Conservation (phyloP, 2,888 invertebrate species). For the Meiosimyza platycephala region DNA sequence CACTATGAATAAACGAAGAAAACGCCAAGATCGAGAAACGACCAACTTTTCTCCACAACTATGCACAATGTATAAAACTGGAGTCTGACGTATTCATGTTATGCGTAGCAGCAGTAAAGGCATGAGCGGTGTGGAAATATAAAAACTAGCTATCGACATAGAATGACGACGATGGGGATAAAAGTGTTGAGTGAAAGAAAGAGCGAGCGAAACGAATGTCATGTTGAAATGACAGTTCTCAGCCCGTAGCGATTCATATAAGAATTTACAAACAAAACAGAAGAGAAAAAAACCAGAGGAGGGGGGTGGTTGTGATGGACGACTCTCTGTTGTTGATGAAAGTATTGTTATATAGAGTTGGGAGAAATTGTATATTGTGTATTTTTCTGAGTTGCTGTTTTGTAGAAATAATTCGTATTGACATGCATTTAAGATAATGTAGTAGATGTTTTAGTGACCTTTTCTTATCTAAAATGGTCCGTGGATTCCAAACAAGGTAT, state of each 20-base stretch:
- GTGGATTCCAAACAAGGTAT: too few relatives aligned
- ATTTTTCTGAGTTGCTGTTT: neutral
- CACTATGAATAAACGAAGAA: conserved; percentile 27
- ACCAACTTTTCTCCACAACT: conserved; percentile 34
- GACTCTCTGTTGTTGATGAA: conserved; percentile 10
- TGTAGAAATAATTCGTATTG: neutral
- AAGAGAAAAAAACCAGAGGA: neutral
- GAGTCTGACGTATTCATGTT: conserved; percentile 28
- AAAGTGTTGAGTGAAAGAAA: neutral
- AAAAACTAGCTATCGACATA: conserved; percentile 10
- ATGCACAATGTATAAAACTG: conserved; percentile 27
- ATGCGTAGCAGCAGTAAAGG: conserved; percentile 2
- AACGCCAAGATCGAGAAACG: conserved; percentile 16
- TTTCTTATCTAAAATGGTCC: too few relatives aligned
- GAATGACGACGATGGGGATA: neutral
- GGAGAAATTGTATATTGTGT: neutral
- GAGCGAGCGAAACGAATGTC: conserved; percentile 15
- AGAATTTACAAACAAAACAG: neutral
- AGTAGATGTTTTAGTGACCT: too few relatives aligned
- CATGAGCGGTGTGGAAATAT: neutral
- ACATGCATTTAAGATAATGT: neutral
- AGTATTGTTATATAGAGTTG: neutral
- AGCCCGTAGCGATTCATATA: neutral
- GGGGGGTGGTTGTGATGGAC: conserved; percentile 9
- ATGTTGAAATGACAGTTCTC: conserved; percentile 14